Conservation (phyloP, 2,888 invertebrate genomes). For the Thera britannica region DNA sequence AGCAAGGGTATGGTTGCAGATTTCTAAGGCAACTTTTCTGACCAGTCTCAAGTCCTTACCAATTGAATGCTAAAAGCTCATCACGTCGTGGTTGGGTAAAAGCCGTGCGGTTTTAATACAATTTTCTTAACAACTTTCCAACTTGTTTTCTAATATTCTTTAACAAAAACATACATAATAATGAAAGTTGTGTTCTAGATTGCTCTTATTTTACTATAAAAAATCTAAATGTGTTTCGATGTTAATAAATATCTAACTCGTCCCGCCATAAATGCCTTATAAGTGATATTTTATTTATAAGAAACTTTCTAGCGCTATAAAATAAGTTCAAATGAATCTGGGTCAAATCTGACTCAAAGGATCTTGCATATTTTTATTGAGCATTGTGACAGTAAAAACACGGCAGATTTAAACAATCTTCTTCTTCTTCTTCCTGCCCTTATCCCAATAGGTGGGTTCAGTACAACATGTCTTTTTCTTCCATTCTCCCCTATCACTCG, state of each 20-base stretch:
- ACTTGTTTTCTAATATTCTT: constrained; percentile 25
- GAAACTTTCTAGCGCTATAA: not conserved
- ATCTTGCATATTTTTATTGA: not conserved
- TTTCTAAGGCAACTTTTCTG: no score
- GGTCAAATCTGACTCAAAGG: not conserved
- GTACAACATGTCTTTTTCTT: no score
- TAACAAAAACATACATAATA: constrained; percentile 13
- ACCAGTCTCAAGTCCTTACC: no score
- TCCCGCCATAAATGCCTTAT: not conserved
- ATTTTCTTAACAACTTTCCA: constrained; percentile 33
- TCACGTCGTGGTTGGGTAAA: constrained; percentile 13
- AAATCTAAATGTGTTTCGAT: not conserved
- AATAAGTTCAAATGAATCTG: not conserved
- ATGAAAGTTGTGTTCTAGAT: constrained; percentile 10
- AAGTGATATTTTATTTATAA: not conserved
- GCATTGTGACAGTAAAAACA: not conserved
- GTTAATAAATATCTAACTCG: not conserved
- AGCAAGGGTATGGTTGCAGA: no score
- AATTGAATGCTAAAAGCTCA: not conserved
- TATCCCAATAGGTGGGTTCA: no score
- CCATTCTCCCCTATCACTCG: no score
- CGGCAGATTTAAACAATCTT: no score
- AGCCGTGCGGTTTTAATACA: constrained; percentile 12
- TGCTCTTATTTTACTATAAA: not conserved
- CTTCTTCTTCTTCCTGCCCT: no score